phyloP scores from a whole-genome alignment of 1,140 invertebrate genomes.

The Cataglyphis hispanica region DNA sequence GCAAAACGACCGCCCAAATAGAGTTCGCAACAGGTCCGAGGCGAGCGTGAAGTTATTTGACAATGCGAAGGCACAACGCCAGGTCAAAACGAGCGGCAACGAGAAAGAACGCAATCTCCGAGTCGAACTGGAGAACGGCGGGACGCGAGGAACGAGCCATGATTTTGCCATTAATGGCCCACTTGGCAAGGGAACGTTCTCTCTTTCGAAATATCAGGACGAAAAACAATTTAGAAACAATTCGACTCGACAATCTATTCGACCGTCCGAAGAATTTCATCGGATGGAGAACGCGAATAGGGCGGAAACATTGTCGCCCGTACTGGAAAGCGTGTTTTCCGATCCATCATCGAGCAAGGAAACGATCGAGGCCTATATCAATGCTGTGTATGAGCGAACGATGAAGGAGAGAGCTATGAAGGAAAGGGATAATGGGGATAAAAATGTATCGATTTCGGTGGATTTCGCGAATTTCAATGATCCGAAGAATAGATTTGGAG shows the following conservation, averaged over 20 bases:
- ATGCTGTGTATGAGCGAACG: neutral
- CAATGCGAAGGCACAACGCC: constrained; percentile 60
- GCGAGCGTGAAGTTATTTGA: constrained; percentile 34
- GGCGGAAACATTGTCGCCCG: neutral
- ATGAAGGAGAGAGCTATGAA: neutral
- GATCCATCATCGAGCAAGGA: neutral
- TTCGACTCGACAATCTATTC: neutral
- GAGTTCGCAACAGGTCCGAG: constrained; percentile 65
- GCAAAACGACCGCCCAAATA: constrained; percentile 32
- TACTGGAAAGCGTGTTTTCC: neutral
- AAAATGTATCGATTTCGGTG: constrained; percentile 6
- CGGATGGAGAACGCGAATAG: neutral
- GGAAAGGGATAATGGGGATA: neutral
- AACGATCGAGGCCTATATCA: constrained; percentile 43
- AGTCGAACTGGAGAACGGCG: neutral
- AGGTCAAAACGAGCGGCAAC: neutral
- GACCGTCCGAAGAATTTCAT: neutral
- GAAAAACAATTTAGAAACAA: neutral
- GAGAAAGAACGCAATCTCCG: neutral
- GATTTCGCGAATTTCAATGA: neutral
- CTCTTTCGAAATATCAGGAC: neutral
- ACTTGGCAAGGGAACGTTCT: constrained; percentile 15
- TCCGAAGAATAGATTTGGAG: neutral
- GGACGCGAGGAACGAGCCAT: neutral
- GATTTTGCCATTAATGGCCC: constrained; percentile 35